Conservation (phyloP, 2,113 vertebrate species). For the Conger conger region DNA sequence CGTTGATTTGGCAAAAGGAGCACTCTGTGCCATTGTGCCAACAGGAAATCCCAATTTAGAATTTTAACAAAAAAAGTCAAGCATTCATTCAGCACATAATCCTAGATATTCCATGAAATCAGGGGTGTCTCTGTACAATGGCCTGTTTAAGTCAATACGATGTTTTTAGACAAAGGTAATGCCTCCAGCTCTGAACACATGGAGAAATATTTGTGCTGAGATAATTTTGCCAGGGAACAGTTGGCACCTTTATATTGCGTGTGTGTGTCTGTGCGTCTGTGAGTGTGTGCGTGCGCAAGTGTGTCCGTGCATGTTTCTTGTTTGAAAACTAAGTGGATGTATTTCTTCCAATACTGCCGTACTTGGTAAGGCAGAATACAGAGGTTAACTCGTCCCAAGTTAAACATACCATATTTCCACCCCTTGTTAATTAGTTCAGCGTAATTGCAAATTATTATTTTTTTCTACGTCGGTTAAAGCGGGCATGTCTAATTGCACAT, state of each 20-base stretch:
- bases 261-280: neutral
- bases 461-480: constrained; percentile 38
- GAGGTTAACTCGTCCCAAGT: neutral
- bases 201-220: constrained; percentile 24
- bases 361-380: neutral
- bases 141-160: constrained; percentile 66
- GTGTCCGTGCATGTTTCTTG: neutral
- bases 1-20: constrained; percentile 72
- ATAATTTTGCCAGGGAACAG: neutral
- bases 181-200: constrained; percentile 63
- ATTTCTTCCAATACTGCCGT: neutral
- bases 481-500: constrained; percentile 56
- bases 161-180: constrained; percentile 71
- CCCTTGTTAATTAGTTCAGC: constrained; percentile 48
- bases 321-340: neutral
- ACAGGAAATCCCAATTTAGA: constrained; percentile 79
- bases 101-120: constrained; percentile 73
- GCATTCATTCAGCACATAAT: constrained; percentile 72
- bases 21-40: constrained; percentile 70
- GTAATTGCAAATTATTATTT: constrained; percentile 32
- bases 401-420: constrained; percentile 1
- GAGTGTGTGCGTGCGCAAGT: neutral
- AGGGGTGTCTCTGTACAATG: constrained; percentile 70
- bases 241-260: neutral
- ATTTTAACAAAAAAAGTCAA: constrained; percentile 70